Evolutionary conservation across 2,797 vertebrate genomes (phyloP).

Genomic region (Miopithecus talapoin): DNA sequence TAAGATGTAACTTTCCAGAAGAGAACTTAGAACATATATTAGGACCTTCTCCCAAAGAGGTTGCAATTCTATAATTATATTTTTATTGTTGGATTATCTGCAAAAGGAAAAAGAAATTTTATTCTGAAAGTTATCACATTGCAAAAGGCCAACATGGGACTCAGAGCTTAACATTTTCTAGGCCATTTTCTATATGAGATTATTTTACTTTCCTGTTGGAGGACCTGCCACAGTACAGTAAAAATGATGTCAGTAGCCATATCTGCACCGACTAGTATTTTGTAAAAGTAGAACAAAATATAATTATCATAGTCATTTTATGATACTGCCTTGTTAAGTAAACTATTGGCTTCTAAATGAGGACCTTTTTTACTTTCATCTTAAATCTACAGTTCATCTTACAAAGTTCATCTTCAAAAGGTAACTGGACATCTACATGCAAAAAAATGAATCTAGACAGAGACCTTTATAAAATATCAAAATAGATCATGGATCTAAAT

Average conservation of each 20-base stretch:
- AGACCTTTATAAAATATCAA: not conserved
- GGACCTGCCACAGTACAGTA: not conserved
- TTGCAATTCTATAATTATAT: not conserved
- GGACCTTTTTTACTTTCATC: not conserved
- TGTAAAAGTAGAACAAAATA: not conserved
- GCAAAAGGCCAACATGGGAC: not conserved
- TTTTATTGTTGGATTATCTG: not conserved
- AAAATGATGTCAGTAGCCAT: not conserved
- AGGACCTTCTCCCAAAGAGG: not conserved
- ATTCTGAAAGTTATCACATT: not conserved
- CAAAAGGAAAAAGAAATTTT: not conserved
- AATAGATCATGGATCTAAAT: not conserved
- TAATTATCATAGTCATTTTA: not conserved
- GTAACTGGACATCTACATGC: not conserved
- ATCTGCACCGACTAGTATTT: not conserved
- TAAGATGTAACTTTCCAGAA: constrained; percentile 8
- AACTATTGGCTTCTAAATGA: constrained; percentile 24
- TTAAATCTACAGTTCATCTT: not conserved
- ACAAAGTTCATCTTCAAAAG: not conserved
- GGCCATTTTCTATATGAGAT: not conserved
- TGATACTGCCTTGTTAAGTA: not conserved
- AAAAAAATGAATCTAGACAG: not conserved
- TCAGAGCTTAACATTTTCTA: not conserved
- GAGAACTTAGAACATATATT: not conserved
- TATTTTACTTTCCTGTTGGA: not conserved